Percentiles rank a stretch among this genome's conserved stretches.
These are phyloP conservation scores for Centropus bengalensis DNA, from an alignment of 2,113 vertebrate genomes.

Conservation along the genomic window DNA sequence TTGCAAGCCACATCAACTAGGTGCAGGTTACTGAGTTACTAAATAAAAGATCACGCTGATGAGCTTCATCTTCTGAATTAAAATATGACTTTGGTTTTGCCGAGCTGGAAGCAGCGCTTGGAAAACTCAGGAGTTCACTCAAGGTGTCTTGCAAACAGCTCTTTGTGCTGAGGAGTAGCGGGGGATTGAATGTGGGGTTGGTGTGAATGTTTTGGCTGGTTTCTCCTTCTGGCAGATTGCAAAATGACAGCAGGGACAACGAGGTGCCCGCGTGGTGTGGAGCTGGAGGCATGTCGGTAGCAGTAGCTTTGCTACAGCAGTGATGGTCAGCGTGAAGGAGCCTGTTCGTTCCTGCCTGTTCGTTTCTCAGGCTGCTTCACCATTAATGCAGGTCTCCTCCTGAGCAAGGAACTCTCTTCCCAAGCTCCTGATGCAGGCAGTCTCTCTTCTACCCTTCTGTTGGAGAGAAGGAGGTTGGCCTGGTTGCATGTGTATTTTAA, in stretches of 20 bases:
- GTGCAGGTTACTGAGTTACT: background rate
- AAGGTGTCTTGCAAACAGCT: background rate
- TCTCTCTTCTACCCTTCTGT: background rate
- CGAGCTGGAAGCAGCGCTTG: background rate
- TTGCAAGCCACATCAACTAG: background rate
- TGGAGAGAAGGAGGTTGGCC: background rate
- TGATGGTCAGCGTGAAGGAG: background rate
- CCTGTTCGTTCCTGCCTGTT: background rate
- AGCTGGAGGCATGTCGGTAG: background rate
- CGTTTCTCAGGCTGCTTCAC: background rate
- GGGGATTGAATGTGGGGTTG: background rate
- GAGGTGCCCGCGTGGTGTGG: background rate
- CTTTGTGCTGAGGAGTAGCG: background rate
- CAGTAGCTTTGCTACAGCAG: background rate
- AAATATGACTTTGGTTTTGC: background rate
- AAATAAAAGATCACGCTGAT: background rate
- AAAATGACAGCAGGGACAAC: background rate
- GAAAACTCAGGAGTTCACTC: background rate
- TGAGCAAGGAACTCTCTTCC: background rate
- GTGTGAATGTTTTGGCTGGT: background rate
- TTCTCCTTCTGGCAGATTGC: background rate
- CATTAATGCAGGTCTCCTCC: background rate
- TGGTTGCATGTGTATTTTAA: background rate
- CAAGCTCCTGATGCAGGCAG: background rate
- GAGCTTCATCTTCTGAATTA: background rate